Evolutionary conservation across 1,140 invertebrate genomes (phyloP).

Genomic region (Sinella curviseta): DNA sequence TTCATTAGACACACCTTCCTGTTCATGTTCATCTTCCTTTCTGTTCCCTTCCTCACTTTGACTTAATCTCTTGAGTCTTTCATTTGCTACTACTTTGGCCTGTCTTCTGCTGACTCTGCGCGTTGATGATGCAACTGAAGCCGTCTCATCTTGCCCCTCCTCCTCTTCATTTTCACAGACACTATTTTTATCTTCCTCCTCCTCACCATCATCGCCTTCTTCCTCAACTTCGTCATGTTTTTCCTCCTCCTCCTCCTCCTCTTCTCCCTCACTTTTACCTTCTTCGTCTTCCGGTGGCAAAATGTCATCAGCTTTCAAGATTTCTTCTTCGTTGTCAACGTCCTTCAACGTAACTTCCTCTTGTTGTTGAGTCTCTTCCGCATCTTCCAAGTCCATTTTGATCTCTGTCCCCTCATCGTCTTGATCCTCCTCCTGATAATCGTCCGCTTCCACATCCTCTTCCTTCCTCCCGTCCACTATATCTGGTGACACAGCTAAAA

Average conservation of each 20-base stretch:
- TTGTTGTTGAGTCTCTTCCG: neutral
- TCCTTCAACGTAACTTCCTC: neutral
- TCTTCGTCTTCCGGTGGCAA: no score
- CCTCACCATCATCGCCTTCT: neutral
- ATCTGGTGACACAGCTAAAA: neutral
- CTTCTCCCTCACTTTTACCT: neutral
- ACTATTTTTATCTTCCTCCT: neutral
- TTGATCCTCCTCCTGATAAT: neutral
- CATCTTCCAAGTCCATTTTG: neutral
- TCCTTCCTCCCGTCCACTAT: neutral
- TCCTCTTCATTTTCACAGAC: neutral
- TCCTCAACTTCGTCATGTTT: neutral
- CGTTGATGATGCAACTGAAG: neutral
- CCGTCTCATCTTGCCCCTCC: neutral
- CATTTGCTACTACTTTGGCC: neutral
- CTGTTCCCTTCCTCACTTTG: neutral
- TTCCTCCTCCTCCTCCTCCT: neutral
- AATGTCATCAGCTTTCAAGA: neutral
- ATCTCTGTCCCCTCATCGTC: neutral
- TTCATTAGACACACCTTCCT: no score
- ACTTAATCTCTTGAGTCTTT: neutral
- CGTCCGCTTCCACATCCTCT: neutral
- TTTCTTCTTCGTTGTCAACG: neutral
- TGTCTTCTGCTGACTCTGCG: neutral
- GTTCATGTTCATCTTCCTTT: neutral